Base-by-base conservation (phyloP, 64 coral and sea anemone species). In the Platygyra sinensis region DNA sequence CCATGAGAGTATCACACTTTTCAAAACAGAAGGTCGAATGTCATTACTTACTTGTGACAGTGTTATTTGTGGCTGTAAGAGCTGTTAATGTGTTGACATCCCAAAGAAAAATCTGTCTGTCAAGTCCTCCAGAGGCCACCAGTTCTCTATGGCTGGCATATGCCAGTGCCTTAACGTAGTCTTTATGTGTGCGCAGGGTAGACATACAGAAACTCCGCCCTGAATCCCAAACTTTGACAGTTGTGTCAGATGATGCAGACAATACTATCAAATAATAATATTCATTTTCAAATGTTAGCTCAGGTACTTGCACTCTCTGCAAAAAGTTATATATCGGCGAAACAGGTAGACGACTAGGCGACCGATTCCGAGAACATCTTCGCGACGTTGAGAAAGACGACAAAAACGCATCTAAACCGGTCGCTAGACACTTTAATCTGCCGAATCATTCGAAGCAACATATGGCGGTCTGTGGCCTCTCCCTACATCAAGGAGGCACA, bases 51-150 rank as follows among this genome's bases (percentile, higher is more conserved):
- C 96, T 98, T 78, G 96, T 98, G 9, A 98, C 96, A 39, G 96
- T 98, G 67, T 98, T 98, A 67, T 98, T 98, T 83, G 96, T 95
- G 27, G 96, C 96, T 39, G 96, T 98, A 6, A 98, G 82, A 25
- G 96, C 96, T 16, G 96, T 98, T 55, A 98, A 75, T 57, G 96
- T 98, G 74, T 98, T 98, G 31, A 98, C 96, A 93, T 98, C 96
- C 96, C 96, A 98, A n/a, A 98, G 80, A 69, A 95, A 98, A 64
- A 98, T 98, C 50, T 98, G 96, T 89, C 92, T 82, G 78, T 98
- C 96, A 29, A 98, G 73, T 46, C 93, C 96, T 12, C 93, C 96
- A 27, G 96, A 98, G 51, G 96, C 96, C 8, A 98, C 96, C 17
- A 90, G 62, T 65, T 98, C 96, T 61, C 91, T 98, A 25, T 90